A percentile compares a stretch with the other conserved stretches of the same genome.
These are phyloP conservation scores for Apodemus speciosus DNA, from an alignment of 2,113 vertebrate genomes.

Conservation along the genomic window DNA sequence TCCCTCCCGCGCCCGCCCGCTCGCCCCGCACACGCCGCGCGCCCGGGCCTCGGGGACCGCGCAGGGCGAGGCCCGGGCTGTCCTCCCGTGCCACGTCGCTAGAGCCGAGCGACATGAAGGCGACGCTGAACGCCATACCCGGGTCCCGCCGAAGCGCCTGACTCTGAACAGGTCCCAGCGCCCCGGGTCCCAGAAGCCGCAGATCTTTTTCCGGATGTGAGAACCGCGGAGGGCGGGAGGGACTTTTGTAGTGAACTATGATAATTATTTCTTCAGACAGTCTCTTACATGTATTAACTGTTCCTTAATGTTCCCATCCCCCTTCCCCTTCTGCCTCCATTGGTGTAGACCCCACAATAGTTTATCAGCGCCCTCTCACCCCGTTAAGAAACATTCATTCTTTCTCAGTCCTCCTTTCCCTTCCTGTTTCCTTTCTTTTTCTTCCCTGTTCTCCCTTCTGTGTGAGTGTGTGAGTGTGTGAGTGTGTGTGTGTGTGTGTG, in stretches of 20 bases:
- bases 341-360: neutral
- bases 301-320: neutral
- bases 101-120: neutral
- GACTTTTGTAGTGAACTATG: neutral
- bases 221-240: neutral
- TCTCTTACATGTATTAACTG: neutral
- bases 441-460: neutral
- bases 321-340: too few species aligned
- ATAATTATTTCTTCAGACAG: neutral
- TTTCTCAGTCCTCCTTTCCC: neutral
- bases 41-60: neutral
- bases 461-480: neutral
- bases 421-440: neutral
- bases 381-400: neutral
- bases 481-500: neutral
- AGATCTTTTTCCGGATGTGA: neutral
- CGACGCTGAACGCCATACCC: neutral
- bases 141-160: neutral
- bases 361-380: neutral
- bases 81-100: neutral
- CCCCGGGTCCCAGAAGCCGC: neutral
- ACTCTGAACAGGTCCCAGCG: neutral
- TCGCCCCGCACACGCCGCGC: neutral
- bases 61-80: conserved; percentile 3
- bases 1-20: conserved; percentile 34